These are phyloP conservation scores for Gymnopithys bicolor DNA, from an alignment of 2,797 vertebrate species.

Conservation along the genomic window DNA sequence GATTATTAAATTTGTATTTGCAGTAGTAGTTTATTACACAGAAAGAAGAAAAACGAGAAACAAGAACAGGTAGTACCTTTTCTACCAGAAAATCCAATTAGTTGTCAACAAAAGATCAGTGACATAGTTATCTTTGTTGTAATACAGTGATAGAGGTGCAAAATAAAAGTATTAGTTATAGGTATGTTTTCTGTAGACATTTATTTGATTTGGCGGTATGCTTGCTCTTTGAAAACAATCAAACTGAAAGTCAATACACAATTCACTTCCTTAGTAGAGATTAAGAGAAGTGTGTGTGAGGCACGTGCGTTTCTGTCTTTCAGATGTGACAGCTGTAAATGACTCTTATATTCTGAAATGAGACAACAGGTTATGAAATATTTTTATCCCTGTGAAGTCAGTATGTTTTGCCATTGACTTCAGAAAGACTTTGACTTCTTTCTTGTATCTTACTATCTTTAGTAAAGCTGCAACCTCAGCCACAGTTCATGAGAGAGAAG, in stretches of 20 bases:
- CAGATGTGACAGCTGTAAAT: neutral
- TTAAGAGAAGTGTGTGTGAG: neutral
- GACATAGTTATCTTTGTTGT: neutral
- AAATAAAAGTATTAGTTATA: neutral
- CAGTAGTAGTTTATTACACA: neutral
- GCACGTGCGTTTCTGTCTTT: neutral
- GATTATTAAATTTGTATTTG: neutral
- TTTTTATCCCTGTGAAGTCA: neutral
- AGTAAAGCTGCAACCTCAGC: neutral
- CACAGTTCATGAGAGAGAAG: neutral
- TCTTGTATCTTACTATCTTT: neutral
- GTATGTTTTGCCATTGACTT: neutral
- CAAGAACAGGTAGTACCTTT: neutral
- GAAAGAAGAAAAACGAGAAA: neutral
- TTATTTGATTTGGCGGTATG: slow-evolving; percentile 18
- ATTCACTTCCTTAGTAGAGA: slow-evolving; percentile 16
- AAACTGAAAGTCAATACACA: slow-evolving; percentile 34
- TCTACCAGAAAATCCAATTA: neutral
- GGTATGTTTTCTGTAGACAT: neutral
- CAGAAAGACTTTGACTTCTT: neutral
- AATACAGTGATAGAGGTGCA: neutral
- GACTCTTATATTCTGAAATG: neutral
- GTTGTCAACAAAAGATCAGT: neutral
- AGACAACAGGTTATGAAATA: neutral
- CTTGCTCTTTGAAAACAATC: slow-evolving; percentile 49